Conservation (phyloP, 2,888 invertebrate genomes). For the Eupeodes luniger region DNA sequence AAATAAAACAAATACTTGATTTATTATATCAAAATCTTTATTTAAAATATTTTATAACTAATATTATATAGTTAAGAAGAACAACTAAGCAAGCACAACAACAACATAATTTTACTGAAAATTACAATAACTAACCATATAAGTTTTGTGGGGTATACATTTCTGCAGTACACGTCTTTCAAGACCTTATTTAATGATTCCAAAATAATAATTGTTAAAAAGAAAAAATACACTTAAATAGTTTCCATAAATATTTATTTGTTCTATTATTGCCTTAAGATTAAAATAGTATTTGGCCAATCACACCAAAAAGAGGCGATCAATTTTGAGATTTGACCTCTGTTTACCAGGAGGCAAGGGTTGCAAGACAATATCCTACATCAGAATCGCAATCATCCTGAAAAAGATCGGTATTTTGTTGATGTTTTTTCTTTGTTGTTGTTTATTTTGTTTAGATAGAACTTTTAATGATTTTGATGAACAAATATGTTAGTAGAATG, state of each 20-base stretch:
- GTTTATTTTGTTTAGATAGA: slow-evolving; percentile 10
- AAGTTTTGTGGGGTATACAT: too few relatives aligned
- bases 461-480: not conserved
- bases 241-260: slow-evolving; percentile 39
- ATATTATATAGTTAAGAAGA: not conserved
- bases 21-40: slow-evolving; percentile 20
- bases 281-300: slow-evolving; percentile 29
- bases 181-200: too few relatives aligned
- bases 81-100: slow-evolving; percentile 37
- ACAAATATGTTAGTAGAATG: slow-evolving; percentile 17
- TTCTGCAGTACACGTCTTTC: too few relatives aligned
- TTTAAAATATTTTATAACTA: slow-evolving; percentile 11
- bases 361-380: slow-evolving; percentile 87
- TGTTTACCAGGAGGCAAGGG: slow-evolving; percentile 85
- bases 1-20: slow-evolving; percentile 49
- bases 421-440: slow-evolving; percentile 46
- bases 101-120: slow-evolving; percentile 30
- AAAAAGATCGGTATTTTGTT: slow-evolving; percentile 82
- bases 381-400: slow-evolving; percentile 88
- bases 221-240: slow-evolving; percentile 32
- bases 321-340: slow-evolving; percentile 23
- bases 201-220: not conserved
- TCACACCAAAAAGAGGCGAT: slow-evolving; percentile 17
- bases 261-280: slow-evolving; percentile 30
- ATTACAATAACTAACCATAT: too few relatives aligned